Percentiles rank a stretch among this genome's conserved stretches.
phyloP scores from a whole-genome alignment of 2,888 invertebrate genomes.

The Dasysyrphus albostriatus region DNA sequence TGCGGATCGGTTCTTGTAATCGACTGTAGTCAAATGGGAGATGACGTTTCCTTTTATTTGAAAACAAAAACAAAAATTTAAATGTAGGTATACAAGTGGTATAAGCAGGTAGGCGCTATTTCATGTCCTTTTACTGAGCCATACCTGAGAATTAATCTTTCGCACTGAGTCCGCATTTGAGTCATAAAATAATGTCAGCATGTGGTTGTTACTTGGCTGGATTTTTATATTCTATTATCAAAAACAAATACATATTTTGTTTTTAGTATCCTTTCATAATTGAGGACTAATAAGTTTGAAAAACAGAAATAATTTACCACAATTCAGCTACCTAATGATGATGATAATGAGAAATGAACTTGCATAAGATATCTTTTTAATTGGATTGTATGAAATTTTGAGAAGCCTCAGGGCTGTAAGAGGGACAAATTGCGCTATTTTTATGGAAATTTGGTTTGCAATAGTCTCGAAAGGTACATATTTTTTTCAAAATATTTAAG shows the following conservation, averaged over 20 bases:
- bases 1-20: not conserved
- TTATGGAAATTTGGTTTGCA: not conserved
- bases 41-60: slow-evolving; percentile 9
- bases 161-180: not conserved
- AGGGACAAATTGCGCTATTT: not conserved
- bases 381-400: not conserved
- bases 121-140: not conserved
- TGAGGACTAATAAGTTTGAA: slow-evolving; percentile 2
- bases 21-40: not conserved
- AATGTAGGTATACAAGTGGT: not conserved
- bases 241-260: not conserved
- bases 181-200: slow-evolving; percentile 31
- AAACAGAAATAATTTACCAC: slow-evolving; percentile 1
- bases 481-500: not conserved
- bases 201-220: not conserved
- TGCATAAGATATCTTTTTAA: slow-evolving; percentile 27
- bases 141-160: not conserved
- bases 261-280: not conserved
- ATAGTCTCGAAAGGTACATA: not conserved
- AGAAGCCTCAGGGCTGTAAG: not conserved
- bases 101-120: slow-evolving; percentile 1
- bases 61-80: not conserved
- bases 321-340: not conserved
- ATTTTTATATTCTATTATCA: not conserved
- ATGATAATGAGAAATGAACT: not conserved